Conservation (phyloP, 1,140 invertebrate species). For the Adoxophyes honmai region DNA sequence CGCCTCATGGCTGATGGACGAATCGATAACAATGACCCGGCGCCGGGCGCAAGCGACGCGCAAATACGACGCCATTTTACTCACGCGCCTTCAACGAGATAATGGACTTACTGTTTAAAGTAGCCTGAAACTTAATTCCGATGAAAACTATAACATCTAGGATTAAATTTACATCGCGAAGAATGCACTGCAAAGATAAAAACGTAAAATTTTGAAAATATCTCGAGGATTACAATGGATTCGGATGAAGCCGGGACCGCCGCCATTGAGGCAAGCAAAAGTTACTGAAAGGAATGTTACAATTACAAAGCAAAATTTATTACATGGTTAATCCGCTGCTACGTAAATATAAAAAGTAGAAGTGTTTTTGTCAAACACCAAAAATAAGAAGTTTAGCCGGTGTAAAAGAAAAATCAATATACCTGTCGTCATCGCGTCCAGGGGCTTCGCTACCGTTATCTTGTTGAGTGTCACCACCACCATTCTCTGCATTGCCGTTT, state of each 20-base stretch:
- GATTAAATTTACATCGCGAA: constrained; percentile 50
- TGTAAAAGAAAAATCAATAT: constrained; percentile 45
- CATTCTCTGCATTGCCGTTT: constrained; percentile 79
- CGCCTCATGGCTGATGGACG: constrained; percentile 25
- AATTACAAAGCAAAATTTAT: constrained; percentile 16
- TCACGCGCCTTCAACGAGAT: constrained; percentile 54
- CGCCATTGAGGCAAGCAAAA: constrained; percentile 61
- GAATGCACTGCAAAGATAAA: constrained; percentile 57
- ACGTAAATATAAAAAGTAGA: not conserved
- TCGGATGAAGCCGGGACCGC: constrained; percentile 61
- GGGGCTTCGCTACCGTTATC: constrained; percentile 81
- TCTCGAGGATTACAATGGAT: constrained; percentile 61
- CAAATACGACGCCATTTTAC: constrained; percentile 71
- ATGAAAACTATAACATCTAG: constrained; percentile 64
- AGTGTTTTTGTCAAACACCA: not conserved
- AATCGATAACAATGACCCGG: constrained; percentile 67
- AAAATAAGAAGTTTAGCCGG: constrained; percentile 5
- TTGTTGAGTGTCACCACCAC: constrained; percentile 80
- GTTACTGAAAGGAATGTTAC: constrained; percentile 34
- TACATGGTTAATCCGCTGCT: constrained; percentile 15
- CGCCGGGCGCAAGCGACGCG: constrained; percentile 59
- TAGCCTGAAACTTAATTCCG: constrained; percentile 58
- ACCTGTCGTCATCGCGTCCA: constrained; percentile 86
- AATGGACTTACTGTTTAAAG: constrained; percentile 42
- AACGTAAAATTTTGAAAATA: constrained; percentile 68